Percentiles rank a stretch among this genome's conserved stretches.
These are phyloP conservation scores for Drosophila kohkoa DNA, from an alignment of 1,140 invertebrate species.

Conservation along the genomic window DNA sequence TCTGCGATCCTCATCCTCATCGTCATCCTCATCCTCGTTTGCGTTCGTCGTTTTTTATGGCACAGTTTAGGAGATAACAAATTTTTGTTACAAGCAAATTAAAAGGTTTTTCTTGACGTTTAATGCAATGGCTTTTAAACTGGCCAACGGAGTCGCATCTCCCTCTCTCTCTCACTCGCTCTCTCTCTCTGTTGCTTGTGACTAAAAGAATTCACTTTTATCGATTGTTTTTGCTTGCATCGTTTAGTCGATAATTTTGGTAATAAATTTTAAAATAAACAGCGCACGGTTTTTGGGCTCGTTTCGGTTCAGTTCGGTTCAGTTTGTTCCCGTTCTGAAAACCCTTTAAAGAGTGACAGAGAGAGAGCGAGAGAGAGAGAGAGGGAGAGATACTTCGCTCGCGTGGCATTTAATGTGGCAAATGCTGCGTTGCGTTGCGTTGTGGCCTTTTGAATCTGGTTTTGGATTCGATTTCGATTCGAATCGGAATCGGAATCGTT, in stretches of 20 bases:
- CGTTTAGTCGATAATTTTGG: conserved; percentile 85
- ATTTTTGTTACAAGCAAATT: conserved; percentile 84
- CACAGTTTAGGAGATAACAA: conserved; percentile 84
- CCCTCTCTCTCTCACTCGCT: neutral
- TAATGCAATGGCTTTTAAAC: conserved; percentile 72
- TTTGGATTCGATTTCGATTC: conserved; percentile 5
- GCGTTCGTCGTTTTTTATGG: conserved; percentile 83
- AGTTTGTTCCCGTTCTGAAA: conserved; percentile 4
- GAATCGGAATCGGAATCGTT: conserved; percentile 5
- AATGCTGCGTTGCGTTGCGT: conserved; percentile 4
- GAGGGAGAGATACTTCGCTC: conserved; percentile 2
- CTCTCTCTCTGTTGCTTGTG: conserved; percentile 3
- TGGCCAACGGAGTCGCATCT: conserved; percentile 37
- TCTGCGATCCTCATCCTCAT: conserved; percentile 1
- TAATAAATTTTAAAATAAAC: conserved; percentile 84
- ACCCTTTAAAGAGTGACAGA: conserved; percentile 8
- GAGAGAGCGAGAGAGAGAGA: neutral
- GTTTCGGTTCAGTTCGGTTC: conserved; percentile 14
- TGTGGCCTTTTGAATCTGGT: conserved; percentile 2
- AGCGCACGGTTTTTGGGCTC: conserved; percentile 52
- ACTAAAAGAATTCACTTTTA: conserved; percentile 81
- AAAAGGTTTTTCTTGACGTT: conserved; percentile 81
- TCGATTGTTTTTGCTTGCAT: conserved; percentile 84
- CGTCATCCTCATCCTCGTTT: conserved; percentile 43
- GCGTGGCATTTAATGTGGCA: conserved; percentile 34